Percentiles rank a stretch among this genome's conserved stretches.
phyloP scores from a whole-genome alignment of 2,797 vertebrate species.

The Neomorphus geoffroyi region DNA sequence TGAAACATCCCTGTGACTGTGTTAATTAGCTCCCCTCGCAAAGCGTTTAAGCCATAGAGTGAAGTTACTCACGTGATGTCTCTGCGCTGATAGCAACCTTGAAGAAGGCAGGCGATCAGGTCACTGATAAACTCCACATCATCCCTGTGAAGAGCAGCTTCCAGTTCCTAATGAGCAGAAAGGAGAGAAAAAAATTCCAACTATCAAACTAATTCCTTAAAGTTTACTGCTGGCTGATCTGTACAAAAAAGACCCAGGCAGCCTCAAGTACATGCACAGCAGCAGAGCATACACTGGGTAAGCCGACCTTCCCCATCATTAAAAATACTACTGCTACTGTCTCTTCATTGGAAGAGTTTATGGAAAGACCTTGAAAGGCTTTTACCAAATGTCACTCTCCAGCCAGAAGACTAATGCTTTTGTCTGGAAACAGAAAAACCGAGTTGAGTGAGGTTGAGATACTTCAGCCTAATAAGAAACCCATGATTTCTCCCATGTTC shows the following conservation, averaged over 20 bases:
- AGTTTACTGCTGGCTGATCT: not conserved
- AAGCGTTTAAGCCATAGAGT: not conserved
- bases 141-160: slow-evolving; percentile 91
- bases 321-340: not conserved
- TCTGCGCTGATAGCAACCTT: slow-evolving; percentile 96
- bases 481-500: not conserved
- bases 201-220: slow-evolving; percentile 27
- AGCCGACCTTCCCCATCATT: not conserved
- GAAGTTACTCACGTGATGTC: slow-evolving; percentile 93
- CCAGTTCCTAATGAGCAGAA: slow-evolving; percentile 86
- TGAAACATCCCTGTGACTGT: not conserved
- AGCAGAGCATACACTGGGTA: not conserved
- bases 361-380: slow-evolving; percentile 42
- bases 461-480: not conserved
- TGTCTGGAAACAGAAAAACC: slow-evolving; percentile 5
- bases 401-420: slow-evolving; percentile 32
- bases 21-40: slow-evolving; percentile 41
- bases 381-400: slow-evolving; percentile 27
- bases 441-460: slow-evolving; percentile 31
- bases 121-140: slow-evolving; percentile 93
- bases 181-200: not conserved
- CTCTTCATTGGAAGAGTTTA: slow-evolving; percentile 15
- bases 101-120: slow-evolving; percentile 91
- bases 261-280: not conserved
- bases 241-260: not conserved